A percentile compares a stretch with the other conserved stretches of the same genome.
Conservation (phyloP, 2,888 invertebrate species). For the Orthosia gracilis region DNA sequence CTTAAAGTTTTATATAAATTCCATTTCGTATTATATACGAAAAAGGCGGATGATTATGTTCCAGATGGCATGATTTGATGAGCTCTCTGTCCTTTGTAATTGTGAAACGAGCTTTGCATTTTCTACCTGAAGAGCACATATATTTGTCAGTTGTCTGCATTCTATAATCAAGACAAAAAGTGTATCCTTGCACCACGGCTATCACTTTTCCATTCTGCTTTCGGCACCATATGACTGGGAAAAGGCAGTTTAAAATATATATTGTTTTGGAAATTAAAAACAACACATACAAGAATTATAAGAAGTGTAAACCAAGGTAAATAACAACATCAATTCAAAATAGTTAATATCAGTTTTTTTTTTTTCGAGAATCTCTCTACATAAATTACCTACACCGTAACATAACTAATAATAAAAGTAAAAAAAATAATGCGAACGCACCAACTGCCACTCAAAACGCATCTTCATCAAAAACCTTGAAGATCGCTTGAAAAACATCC, state of each 20-base stretch:
- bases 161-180: slow-evolving; percentile 65
- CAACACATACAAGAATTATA: too few relatives aligned
- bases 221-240: slow-evolving; percentile 37
- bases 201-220: slow-evolving; percentile 67
- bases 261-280: neutral
- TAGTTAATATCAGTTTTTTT: too few relatives aligned
- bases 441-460: too few relatives aligned
- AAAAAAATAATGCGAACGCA: too few relatives aligned
- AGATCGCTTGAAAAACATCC: too few relatives aligned
- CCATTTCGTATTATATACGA: slow-evolving; percentile 14
- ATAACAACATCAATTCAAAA: too few relatives aligned
- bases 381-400: too few relatives aligned
- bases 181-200: slow-evolving; percentile 69
- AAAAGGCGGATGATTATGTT: slow-evolving; percentile 16
- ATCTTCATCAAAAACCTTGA: too few relatives aligned
- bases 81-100: slow-evolving; percentile 17
- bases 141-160: slow-evolving; percentile 10
- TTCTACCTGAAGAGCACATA: slow-evolving; percentile 12
- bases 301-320: too few relatives aligned
- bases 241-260: neutral
- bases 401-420: too few relatives aligned
- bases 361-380: too few relatives aligned
- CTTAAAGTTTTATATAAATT: slow-evolving; percentile 9
- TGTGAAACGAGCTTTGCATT: slow-evolving; percentile 27
- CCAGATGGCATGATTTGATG: slow-evolving; percentile 22